Evolutionary conservation across 2,113 vertebrate genomes (phyloP).

Genomic region (Delphinus delphis): DNA sequence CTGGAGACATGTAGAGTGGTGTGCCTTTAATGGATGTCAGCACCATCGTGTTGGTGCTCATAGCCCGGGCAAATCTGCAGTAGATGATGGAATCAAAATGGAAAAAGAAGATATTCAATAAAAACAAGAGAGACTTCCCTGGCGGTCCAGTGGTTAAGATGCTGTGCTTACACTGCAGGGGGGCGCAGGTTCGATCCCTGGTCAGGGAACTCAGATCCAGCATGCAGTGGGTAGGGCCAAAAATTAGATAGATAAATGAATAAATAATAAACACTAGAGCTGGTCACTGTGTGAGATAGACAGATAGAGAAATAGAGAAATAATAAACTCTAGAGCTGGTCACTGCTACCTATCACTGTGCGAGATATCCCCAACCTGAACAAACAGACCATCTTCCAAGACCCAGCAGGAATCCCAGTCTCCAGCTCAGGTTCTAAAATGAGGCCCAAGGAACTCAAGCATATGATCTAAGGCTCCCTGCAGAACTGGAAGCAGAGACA

Average conservation of each 20-base stretch:
- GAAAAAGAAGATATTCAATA: background rate
- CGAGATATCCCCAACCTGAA: background rate
- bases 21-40: slow-evolving; percentile 98
- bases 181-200: too few relatives aligned
- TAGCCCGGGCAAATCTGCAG: slow-evolving; percentile 94
- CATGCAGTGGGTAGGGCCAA: too few relatives aligned
- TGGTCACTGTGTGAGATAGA: too few relatives aligned
- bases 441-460: background rate
- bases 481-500: background rate
- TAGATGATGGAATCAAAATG: background rate
- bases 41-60: slow-evolving; percentile 96
- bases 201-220: too few relatives aligned
- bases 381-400: slow-evolving; percentile 5
- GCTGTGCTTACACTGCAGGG: too few relatives aligned
- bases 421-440: slow-evolving; percentile 26
- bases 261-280: too few relatives aligned
- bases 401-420: background rate
- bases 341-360: background rate
- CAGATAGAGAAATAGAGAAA: too few relatives aligned
- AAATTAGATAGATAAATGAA: too few relatives aligned
- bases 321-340: background rate
- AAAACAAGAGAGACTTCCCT: background rate
- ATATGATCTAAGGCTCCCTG: background rate
- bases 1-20: slow-evolving; percentile 97
- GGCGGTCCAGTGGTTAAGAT: too few relatives aligned